Conservation (phyloP, 1,140 invertebrate genomes). For the Mycetomoellerius zeteki region DNA sequence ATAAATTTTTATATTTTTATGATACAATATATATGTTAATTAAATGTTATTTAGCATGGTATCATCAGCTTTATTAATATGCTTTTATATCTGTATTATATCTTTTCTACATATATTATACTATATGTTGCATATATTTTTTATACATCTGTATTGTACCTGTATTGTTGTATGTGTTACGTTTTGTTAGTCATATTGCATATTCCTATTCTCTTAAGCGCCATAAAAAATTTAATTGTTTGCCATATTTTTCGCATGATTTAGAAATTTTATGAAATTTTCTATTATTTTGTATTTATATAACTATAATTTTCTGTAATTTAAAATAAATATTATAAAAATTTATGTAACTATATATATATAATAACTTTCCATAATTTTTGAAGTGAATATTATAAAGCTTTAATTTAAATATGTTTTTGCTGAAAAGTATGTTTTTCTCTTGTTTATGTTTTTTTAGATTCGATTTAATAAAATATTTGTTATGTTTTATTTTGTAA, state of each 20-base stretch:
- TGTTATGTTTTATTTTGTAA: neutral
- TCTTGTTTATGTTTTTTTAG: neutral
- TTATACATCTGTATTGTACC: neutral
- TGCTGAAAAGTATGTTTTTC: neutral
- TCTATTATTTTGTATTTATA: neutral
- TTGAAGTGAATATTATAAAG: slow-evolving; percentile 7
- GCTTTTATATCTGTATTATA: slow-evolving; percentile 32
- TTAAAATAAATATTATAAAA: slow-evolving; percentile 6
- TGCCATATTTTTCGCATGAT: slow-evolving; percentile 20
- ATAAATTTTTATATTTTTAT: slow-evolving; percentile 27
- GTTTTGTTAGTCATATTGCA: neutral
- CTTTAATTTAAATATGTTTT: slow-evolving; percentile 22
- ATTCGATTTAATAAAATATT: neutral
- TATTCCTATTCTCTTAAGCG: neutral
- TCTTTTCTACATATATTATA: neutral
- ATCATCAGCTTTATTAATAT: slow-evolving; percentile 58
- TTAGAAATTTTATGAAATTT: slow-evolving; percentile 18
- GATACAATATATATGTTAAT: slow-evolving; percentile 23
- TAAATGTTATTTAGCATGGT: slow-evolving; percentile 51
- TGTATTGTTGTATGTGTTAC: neutral
- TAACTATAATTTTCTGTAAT: neutral
- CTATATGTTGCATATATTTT: neutral
- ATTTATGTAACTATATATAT: neutral
- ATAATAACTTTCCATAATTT: too few species aligned
- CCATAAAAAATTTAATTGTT: neutral